Evolutionary conservation across 2,888 invertebrate genomes (phyloP).

Genomic region (Metopia argyrocephala): DNA sequence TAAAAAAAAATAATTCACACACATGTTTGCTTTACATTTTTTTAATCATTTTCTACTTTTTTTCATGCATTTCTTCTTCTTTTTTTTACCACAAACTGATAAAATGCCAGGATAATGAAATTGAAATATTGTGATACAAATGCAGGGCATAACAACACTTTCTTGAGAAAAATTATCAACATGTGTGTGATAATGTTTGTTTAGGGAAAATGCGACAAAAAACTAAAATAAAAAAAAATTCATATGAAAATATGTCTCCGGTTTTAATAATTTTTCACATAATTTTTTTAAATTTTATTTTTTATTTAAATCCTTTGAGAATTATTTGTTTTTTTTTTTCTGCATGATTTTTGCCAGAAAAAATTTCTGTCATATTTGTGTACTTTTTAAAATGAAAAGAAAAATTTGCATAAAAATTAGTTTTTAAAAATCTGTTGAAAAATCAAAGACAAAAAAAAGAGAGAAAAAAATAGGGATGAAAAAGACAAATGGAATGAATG

Average conservation of each 20-base stretch:
- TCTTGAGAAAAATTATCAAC: constrained; percentile 46
- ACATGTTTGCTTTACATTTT: constrained; percentile 42
- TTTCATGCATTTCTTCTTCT: constrained; percentile 2
- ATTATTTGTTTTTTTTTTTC: background rate
- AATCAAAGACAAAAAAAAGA: background rate
- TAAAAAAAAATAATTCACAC: constrained; percentile 40
- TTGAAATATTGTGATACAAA: constrained; percentile 61
- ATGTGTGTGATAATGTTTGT: constrained; percentile 54
- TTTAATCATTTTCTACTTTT: background rate
- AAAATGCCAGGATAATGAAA: constrained; percentile 67
- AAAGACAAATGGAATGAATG: background rate
- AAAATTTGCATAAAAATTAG: constrained; percentile 58
- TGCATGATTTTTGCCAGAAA: background rate
- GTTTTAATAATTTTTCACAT: constrained; percentile 33
- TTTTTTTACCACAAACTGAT: constrained; percentile 63
- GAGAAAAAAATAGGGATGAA: constrained; percentile 22
- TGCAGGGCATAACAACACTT: constrained; percentile 20
- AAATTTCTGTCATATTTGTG: constrained; percentile 5
- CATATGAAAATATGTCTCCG: background rate
- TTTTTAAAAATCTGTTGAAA: background rate
- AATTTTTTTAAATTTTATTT: constrained; percentile 32
- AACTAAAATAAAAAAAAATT: background rate
- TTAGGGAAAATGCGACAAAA: background rate
- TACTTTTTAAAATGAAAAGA: constrained; percentile 36
- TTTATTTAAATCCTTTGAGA: constrained; percentile 60